Percentiles rank a stretch among this genome's conserved stretches.
Evolutionary conservation across 1,140 invertebrate species (phyloP).

Genomic region (Nephotettix cincticeps): DNA sequence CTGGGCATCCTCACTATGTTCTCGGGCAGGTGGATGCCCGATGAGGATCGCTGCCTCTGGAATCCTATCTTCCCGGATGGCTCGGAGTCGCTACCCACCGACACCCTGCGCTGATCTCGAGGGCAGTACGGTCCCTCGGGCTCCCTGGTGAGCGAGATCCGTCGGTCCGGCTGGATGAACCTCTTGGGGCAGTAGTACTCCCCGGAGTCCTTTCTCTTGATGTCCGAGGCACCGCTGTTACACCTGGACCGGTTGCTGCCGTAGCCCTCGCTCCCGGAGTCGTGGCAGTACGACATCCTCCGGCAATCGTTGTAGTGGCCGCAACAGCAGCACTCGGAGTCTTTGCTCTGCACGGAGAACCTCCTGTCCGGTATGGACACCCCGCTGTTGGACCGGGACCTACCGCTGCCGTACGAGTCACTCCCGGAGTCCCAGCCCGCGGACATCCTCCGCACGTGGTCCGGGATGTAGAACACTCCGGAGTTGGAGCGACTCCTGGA

Average conservation of each 20-base stretch:
- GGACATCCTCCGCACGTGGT: conserved; percentile 47
- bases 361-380: conserved; percentile 44
- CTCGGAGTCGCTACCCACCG: not conserved
- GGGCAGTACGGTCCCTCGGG: conserved; percentile 23
- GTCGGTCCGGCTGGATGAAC: not conserved
- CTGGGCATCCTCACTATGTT: conserved; percentile 75
- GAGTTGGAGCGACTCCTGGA: conserved; percentile 56
- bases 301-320: conserved; percentile 44
- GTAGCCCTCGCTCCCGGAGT: conserved; percentile 48
- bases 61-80: not conserved
- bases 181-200: conserved; percentile 31
- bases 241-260: conserved; percentile 51
- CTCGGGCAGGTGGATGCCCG: conserved; percentile 45
- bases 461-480: conserved; percentile 47
- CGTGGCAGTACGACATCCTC: conserved; percentile 37
- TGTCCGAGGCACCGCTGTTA: conserved; percentile 49
- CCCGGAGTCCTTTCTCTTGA: conserved; percentile 30
- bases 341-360: conserved; percentile 45
- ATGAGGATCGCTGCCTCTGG: conserved; percentile 25
- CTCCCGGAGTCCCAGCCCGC: conserved; percentile 49
- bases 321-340: conserved; percentile 40
- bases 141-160: conserved; percentile 25
- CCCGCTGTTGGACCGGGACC: conserved; percentile 49
- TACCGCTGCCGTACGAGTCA: conserved; percentile 48
- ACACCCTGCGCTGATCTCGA: not conserved